Percentiles rank a stretch among this genome's conserved stretches.
Evolutionary conservation across 2,888 invertebrate species (phyloP).

Genomic region (Caenorhabditis sp.): DNA sequence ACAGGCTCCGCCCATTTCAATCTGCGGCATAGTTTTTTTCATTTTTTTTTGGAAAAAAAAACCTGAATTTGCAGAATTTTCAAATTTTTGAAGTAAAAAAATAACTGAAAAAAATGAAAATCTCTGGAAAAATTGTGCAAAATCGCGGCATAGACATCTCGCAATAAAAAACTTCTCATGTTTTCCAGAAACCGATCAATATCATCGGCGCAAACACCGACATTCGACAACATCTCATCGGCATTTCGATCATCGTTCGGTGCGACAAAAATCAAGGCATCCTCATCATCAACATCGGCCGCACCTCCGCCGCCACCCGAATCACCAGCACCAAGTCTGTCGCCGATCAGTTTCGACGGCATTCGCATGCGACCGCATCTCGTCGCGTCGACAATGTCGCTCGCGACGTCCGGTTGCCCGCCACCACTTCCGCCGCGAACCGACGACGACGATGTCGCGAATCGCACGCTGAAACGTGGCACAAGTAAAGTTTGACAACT

Average conservation of each 20-base stretch:
- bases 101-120: conserved; percentile 3
- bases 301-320: conserved; percentile 9
- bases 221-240: conserved; percentile 39
- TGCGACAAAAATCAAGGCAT: conserved; percentile 6
- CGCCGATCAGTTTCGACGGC: conserved; percentile 1
- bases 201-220: conserved; percentile 6
- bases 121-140: neutral
- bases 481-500: no score
- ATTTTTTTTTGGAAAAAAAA: no score
- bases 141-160: neutral
- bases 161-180: neutral
- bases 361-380: conserved; percentile 34
- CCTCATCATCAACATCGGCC: conserved; percentile 6
- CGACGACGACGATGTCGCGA: conserved; percentile 9
- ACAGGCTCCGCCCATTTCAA: no score
- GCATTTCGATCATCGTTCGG: conserved; percentile 29
- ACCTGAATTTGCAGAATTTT: no score
- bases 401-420: conserved; percentile 5
- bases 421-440: conserved; percentile 31
- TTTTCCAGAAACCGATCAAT: conserved; percentile 28
- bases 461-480: conserved; percentile 35
- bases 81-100: no score
- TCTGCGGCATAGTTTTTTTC: no score
- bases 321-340: neutral
- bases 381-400: conserved; percentile 20